These are phyloP conservation scores for Pristionchus maxplancki DNA, from an alignment of 2,888 invertebrate species.

Conservation along the genomic window DNA sequence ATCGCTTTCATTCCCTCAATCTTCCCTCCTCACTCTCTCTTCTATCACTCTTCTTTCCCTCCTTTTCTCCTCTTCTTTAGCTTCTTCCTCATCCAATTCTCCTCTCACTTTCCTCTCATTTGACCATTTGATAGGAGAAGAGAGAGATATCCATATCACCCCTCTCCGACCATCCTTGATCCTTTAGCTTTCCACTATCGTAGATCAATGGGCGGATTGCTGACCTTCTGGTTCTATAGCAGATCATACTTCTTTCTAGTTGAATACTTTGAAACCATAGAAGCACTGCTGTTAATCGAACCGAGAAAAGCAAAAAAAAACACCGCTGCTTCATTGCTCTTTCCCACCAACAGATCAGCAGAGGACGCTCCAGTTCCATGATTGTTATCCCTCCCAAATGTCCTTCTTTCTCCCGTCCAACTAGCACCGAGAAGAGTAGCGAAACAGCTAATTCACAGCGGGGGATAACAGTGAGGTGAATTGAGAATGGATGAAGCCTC, in stretches of 20 bases:
- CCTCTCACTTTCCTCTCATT: constrained; percentile 24
- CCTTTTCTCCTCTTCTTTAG: not conserved
- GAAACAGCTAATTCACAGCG: constrained; percentile 14
- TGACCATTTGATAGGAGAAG: not conserved
- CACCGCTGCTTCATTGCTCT: not conserved
- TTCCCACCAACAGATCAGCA: not conserved
- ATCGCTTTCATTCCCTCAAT: constrained; percentile 36
- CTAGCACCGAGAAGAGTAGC: not conserved
- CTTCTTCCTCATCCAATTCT: too few species aligned
- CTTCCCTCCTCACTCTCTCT: not conserved
- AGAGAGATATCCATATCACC: not conserved
- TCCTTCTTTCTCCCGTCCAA: not conserved
- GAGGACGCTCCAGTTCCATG: not conserved
- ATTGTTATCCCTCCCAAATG: not conserved
- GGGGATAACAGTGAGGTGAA: not conserved
- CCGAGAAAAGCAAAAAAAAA: not conserved
- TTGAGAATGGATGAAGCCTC: not conserved
- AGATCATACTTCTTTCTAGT: not conserved
- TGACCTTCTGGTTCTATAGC: not conserved
- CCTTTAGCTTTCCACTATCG: not conserved
- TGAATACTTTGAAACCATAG: not conserved
- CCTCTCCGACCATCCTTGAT: not conserved
- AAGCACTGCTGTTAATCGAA: too few species aligned
- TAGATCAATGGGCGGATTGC: not conserved
- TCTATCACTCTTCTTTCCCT: not conserved